These are phyloP conservation scores for Psittacara wagleri DNA, from an alignment of 2,113 vertebrate genomes.

Conservation along the genomic window DNA sequence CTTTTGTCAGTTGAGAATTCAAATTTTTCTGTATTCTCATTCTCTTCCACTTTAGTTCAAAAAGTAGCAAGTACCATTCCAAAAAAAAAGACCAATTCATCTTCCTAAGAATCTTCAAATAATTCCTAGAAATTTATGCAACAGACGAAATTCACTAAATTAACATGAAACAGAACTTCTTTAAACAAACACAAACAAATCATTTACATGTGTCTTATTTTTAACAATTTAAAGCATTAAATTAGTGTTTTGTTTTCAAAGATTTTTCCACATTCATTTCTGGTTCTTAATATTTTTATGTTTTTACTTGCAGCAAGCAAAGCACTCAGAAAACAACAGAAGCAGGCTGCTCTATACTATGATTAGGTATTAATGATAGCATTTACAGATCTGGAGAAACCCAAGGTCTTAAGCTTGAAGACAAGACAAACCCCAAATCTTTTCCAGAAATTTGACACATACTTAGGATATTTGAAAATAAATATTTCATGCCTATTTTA, in stretches of 20 bases:
- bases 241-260: background rate
- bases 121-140: slow-evolving; percentile 61
- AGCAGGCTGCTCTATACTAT: background rate
- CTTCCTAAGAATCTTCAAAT: slow-evolving; percentile 50
- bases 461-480: background rate
- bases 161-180: slow-evolving; percentile 46
- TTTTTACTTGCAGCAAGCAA: slow-evolving; percentile 15
- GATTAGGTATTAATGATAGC: background rate
- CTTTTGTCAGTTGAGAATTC: background rate
- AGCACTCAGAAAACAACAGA: background rate
- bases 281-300: background rate
- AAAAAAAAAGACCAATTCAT: slow-evolving; percentile 44
- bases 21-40: background rate
- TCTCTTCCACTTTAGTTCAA: slow-evolving; percentile 31
- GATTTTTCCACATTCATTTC: slow-evolving; percentile 17
- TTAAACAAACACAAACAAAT: slow-evolving; percentile 56
- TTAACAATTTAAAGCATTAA: slow-evolving; percentile 32
- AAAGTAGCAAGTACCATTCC: slow-evolving; percentile 12
- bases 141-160: slow-evolving; percentile 22
- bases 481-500: background rate
- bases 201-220: slow-evolving; percentile 44
- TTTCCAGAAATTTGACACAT: background rate
- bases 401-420: background rate
- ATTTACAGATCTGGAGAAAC: background rate
- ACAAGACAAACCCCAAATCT: background rate